phyloP scores from a whole-genome alignment of 2,797 vertebrate species.

The Sebastes miniatus region DNA sequence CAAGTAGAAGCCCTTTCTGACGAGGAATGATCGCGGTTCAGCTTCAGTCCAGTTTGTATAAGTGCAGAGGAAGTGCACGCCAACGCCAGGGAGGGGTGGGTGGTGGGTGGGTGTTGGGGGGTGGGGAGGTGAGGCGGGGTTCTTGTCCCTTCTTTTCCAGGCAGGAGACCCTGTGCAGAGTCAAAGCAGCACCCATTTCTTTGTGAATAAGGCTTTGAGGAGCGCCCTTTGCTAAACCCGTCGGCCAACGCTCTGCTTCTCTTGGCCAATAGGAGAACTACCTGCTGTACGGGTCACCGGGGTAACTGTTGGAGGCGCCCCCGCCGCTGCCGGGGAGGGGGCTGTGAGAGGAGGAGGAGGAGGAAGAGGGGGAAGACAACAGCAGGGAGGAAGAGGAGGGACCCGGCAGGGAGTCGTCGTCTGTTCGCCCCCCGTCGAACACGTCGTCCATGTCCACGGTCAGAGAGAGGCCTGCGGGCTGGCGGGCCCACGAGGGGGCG shows the following conservation, averaged over 20 bases:
- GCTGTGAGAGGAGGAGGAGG: constrained; percentile 57
- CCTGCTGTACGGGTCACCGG: constrained; percentile 81
- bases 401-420: constrained; percentile 53
- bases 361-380: constrained; percentile 57
- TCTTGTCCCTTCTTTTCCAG: constrained; percentile 50
- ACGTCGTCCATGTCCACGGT: constrained; percentile 64
- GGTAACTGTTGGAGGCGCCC: constrained; percentile 52
- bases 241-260: background rate
- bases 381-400: constrained; percentile 65
- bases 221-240: constrained; percentile 2
- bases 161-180: constrained; percentile 47
- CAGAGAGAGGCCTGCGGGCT: constrained; percentile 21
- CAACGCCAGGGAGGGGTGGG: constrained; percentile 19
- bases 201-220: constrained; percentile 71
- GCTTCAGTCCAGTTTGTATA: constrained; percentile 41
- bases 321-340: constrained; percentile 43
- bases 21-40: constrained; percentile 70
- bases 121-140: background rate
- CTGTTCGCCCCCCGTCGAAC: constrained; percentile 55
- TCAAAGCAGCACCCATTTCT: constrained; percentile 75
- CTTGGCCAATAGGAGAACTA: constrained; percentile 60
- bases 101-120: background rate
- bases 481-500: constrained; percentile 35
- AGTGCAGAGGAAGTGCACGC: constrained; percentile 68
- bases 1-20: constrained; percentile 73